A percentile compares a stretch with the other conserved stretches of the same genome.
Conservation (phyloP, 2,888 invertebrate genomes). For the Aphodius sticticus region DNA sequence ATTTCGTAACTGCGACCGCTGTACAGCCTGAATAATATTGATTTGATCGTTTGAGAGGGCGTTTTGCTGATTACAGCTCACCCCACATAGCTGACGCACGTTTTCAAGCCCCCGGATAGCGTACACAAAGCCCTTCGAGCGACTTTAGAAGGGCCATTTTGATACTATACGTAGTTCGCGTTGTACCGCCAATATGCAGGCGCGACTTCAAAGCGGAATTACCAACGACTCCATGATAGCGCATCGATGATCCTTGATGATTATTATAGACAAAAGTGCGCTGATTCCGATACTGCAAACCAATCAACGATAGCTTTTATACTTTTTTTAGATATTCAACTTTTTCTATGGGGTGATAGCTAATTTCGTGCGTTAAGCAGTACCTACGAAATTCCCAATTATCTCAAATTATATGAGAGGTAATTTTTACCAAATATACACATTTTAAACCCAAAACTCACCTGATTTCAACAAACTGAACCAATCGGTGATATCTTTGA, state of each 20-base stretch:
- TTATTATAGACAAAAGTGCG: neutral
- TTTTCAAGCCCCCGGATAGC: neutral
- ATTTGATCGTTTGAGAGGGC: conserved; percentile 14
- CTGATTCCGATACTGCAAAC: neutral
- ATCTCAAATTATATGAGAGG: no score
- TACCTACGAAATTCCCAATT: neutral
- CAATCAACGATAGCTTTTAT: neutral
- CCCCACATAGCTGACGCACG: neutral
- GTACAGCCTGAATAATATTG: neutral
- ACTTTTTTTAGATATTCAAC: neutral
- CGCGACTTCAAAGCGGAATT: neutral
- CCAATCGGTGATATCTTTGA: neutral
- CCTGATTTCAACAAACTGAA: neutral
- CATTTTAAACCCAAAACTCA: neutral
- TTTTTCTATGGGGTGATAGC: neutral
- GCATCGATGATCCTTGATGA: neutral
- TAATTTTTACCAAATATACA: no score
- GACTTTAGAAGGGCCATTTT: neutral
- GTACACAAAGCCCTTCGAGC: neutral
- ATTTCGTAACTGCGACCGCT: neutral
- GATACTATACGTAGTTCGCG: neutral
- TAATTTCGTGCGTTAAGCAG: neutral
- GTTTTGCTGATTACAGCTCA: neutral
- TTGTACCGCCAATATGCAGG: neutral
- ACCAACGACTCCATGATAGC: neutral